phyloP scores from a whole-genome alignment of 2,888 invertebrate genomes.

The Rapana venosa region DNA sequence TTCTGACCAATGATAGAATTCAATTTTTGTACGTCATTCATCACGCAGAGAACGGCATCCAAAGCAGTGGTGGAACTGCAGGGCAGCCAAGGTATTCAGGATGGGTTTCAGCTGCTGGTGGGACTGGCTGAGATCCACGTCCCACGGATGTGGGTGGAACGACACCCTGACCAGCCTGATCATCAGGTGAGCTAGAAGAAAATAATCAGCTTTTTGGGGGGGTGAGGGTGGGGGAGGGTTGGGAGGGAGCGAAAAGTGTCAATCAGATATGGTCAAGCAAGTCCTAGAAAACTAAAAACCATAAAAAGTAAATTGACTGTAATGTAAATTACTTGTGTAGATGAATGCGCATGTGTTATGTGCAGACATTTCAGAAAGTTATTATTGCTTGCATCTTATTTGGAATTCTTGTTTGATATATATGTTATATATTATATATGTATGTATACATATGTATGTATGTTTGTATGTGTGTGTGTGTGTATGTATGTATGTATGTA shows the following conservation, averaged over 20 bases:
- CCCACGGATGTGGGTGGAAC: conserved; percentile 79
- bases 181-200: conserved; percentile 59
- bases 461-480: conserved; percentile 35
- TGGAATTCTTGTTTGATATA: no score
- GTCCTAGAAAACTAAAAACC: not conserved
- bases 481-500: conserved; percentile 14
- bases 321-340: no score
- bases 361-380: no score
- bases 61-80: conserved; percentile 76
- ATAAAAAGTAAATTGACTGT: no score
- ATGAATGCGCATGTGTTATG: no score
- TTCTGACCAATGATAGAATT: no score
- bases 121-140: conserved; percentile 78
- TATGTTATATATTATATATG: not conserved
- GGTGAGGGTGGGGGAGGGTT: not conserved
- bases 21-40: not conserved
- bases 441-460: conserved; percentile 9
- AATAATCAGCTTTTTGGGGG: not conserved
- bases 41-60: conserved; percentile 70
- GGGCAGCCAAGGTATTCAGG: conserved; percentile 63
- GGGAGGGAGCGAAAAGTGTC: no score
- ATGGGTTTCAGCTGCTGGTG: conserved; percentile 78
- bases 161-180: conserved; percentile 62
- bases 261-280: not conserved
- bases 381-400: no score